Percentiles rank a stretch among this genome's conserved stretches.
Evolutionary conservation across 53 echinoderm and acorn worm species (phyloP).

Genomic region (Henricia sp.): DNA sequence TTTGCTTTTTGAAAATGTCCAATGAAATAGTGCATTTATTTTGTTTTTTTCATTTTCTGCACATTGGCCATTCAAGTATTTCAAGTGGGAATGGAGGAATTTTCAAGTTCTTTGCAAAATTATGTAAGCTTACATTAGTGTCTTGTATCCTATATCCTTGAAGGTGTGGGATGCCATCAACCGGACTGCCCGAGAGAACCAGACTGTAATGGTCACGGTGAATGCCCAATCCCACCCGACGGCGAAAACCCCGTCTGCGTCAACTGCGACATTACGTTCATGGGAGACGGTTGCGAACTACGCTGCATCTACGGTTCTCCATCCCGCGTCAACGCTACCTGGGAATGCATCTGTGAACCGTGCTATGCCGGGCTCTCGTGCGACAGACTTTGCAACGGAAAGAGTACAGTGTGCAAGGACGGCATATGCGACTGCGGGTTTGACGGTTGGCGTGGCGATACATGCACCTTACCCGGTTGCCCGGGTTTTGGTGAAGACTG

Average conservation of each 20-base stretch:
- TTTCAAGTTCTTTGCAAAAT: too few relatives aligned
- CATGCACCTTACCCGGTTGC: conserved; percentile 76
- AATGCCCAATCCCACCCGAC: conserved; percentile 69
- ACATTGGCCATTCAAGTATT: too few relatives aligned
- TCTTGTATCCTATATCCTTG: too few relatives aligned
- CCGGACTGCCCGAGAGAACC: conserved; percentile 89
- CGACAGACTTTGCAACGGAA: conserved; percentile 67
- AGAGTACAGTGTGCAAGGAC: conserved; percentile 56
- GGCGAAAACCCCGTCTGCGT: conserved; percentile 75
- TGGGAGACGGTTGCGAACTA: conserved; percentile 88
- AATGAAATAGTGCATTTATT: too few relatives aligned
- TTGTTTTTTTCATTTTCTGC: too few relatives aligned
- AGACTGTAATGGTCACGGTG: conserved; percentile 79
- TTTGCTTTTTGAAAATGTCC: too few relatives aligned
- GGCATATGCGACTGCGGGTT: conserved; percentile 86
- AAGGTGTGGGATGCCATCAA: conserved; percentile 75
- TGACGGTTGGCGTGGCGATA: conserved; percentile 81
- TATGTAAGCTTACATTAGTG: too few relatives aligned
- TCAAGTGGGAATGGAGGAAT: too few relatives aligned
- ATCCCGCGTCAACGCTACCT: conserved; percentile 67
- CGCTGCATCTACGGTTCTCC: conserved; percentile 70
- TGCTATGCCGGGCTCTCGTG: conserved; percentile 86
- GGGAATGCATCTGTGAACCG: conserved; percentile 82
- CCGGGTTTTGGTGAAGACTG: conserved; percentile 84
- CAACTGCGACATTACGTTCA: conserved; percentile 73